Evolutionary conservation across 2,888 invertebrate species (phyloP).

Genomic region (Ischnus inquisitorius): DNA sequence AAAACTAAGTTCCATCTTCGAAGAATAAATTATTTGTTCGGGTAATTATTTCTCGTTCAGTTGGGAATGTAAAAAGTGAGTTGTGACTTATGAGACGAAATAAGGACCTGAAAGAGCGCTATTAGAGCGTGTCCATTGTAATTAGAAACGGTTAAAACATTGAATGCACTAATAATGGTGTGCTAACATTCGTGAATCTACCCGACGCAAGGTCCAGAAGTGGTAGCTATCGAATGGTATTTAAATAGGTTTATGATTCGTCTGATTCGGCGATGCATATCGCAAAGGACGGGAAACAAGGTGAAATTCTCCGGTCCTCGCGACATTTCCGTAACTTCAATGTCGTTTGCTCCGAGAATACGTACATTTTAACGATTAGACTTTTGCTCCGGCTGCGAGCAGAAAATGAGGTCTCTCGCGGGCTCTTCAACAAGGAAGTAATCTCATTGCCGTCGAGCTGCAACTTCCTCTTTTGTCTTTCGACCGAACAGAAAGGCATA

Average conservation of each 20-base stretch:
- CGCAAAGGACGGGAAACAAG: conserved; percentile 3
- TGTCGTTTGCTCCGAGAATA: conserved; percentile 18
- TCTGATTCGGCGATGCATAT: conserved; percentile 21
- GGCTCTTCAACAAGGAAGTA: conserved; percentile 17
- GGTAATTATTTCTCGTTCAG: too few species aligned
- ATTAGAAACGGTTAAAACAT: too few species aligned
- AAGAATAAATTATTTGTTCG: too few species aligned
- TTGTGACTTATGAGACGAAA: too few species aligned
- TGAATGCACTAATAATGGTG: too few species aligned
- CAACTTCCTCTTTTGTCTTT: neutral
- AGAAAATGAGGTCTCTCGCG: conserved; percentile 22
- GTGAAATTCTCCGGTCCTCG: conserved; percentile 2
- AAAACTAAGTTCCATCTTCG: too few species aligned
- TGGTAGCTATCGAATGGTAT: too few species aligned
- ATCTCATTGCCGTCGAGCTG: conserved; percentile 12
- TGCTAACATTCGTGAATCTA: too few species aligned
- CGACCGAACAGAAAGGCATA: neutral
- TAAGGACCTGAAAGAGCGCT: too few species aligned
- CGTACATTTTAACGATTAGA: conserved; percentile 4
- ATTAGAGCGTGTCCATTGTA: too few species aligned
- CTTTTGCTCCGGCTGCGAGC: neutral
- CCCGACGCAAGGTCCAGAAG: too few species aligned
- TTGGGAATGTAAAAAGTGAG: too few species aligned
- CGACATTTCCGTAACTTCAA: conserved; percentile 26
- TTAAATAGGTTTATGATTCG: neutral